A percentile compares a stretch with the other conserved stretches of the same genome.
These are phyloP conservation scores for Drosophila lacicola DNA, from an alignment of 2,888 invertebrate species.

Conservation along the genomic window DNA sequence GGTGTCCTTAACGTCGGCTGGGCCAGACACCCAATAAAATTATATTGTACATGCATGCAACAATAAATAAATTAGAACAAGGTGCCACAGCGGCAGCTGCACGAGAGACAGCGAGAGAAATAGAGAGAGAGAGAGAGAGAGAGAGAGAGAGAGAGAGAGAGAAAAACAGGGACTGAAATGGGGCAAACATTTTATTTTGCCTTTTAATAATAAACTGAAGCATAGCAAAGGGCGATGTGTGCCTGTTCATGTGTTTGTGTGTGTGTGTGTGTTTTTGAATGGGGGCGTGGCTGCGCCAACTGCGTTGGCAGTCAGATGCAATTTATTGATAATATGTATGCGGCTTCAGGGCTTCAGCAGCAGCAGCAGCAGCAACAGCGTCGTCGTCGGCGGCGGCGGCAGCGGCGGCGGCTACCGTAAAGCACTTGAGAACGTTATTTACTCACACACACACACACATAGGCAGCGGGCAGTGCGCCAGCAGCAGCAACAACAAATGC, in stretches of 20 bases:
- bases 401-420: constrained; percentile 51
- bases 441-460: constrained; percentile 37
- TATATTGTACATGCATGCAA: constrained; percentile 68
- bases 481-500: constrained; percentile 29
- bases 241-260: background rate
- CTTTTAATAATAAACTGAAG: constrained; percentile 58
- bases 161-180: constrained; percentile 7
- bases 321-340: constrained; percentile 78
- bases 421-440: constrained; percentile 63
- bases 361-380: constrained; percentile 18
- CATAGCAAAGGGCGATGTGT: constrained; percentile 6
- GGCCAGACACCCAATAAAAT: constrained; percentile 71
- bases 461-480: constrained; percentile 32
- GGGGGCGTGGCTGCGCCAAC: constrained; percentile 11
- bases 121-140: background rate
- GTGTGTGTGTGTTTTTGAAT: background rate
- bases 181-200: constrained; percentile 34
- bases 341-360: constrained; percentile 39
- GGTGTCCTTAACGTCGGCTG: constrained; percentile 16
- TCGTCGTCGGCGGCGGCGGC: too few species aligned
- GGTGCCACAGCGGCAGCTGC: constrained; percentile 64
- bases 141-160: too few species aligned
- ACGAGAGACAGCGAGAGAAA: background rate
- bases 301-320: constrained; percentile 75
- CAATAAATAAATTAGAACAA: constrained; percentile 78